phyloP scores from a whole-genome alignment of 2,888 invertebrate genomes.

The Arrhopalites spinosus region DNA sequence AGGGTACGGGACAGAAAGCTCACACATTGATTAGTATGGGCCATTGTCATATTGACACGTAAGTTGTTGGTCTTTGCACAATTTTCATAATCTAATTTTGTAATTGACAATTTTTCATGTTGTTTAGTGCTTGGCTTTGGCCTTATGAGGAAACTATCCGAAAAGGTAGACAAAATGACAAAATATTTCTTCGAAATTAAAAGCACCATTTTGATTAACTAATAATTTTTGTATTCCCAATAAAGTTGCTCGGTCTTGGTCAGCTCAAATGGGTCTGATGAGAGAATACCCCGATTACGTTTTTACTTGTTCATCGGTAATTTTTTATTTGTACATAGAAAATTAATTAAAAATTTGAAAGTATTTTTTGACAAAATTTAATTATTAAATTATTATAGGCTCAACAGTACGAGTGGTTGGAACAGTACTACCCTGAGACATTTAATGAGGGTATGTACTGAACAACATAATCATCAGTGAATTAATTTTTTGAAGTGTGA shows the following conservation, averaged over 20 bases:
- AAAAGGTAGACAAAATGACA: conserved; percentile 58
- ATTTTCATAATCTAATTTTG: no score
- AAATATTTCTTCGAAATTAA: no score
- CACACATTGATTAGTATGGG: conserved; percentile 62
- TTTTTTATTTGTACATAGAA: not conserved
- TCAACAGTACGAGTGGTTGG: conserved; percentile 63
- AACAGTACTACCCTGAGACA: conserved; percentile 61
- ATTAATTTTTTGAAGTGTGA: no score
- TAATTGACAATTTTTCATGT: no score
- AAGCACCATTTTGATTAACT: no score
- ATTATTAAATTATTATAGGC: conserved; percentile 58
- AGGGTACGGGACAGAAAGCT: conserved; percentile 60
- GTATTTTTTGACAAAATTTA: not conserved
- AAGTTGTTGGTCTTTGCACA: no score
- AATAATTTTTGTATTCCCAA: no score
- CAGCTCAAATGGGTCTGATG: conserved; percentile 61
- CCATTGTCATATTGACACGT: conserved; percentile 62
- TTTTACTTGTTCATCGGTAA: conserved; percentile 39
- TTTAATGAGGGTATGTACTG: conserved; percentile 57
- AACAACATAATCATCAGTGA: no score
- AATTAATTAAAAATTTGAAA: not conserved
- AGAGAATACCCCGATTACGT: conserved; percentile 58
- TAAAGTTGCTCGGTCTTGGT: conserved; percentile 62
- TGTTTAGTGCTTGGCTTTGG: conserved; percentile 63
- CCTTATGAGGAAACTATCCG: conserved; percentile 63